Base-by-base conservation (phyloP, 2,888 invertebrate species). In the Acrobasis repandana region DNA sequence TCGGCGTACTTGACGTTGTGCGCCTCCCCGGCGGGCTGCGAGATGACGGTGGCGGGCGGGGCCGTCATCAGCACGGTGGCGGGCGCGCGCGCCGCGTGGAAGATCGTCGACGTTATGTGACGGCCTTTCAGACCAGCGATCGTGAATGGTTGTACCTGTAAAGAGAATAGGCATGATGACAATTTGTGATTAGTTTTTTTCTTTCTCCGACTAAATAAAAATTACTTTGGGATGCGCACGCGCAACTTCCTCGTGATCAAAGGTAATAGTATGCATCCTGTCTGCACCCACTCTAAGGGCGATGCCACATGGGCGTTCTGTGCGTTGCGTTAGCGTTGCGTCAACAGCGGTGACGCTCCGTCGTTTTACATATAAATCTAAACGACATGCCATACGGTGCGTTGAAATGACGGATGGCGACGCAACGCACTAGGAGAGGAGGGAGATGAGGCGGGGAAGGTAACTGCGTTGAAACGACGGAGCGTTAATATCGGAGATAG, bases 161-260 rank as follows among this genome's bases (percentile, higher is more conserved):
- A 79, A 58, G 15, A 36, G 9, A 46, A 6, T 20, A 14, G 43
- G 11, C 2, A n/a, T 14, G 14, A n/a, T n/a, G n/a, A n/a, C n/a
- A n/a, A n/a, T n/a, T n/a, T n/a, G n/a, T n/a, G n/a, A n/a, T n/a
- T n/a, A n/a, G n/a, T n/a, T n/a, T n/a, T n/a, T n/a, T n/a, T n/a
- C n/a, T n/a, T n/a, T n/a, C n/a, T n/a, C n/a, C n/a, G n/a, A n/a
- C n/a, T n/a, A n/a, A n/a, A n/a, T n/a, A n/a, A n/a, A n/a, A n/a
- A n/a, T n/a, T n/a, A n/a, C n/a, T n/a, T 93, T 93, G 0, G 93
- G 93, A 63, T 93, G 93, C 0, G 90, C 82, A 11, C 90, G 67
- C 0, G 92, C 93, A 62, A 93, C 93, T 76, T 93, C 93, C 66
- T 92, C 92, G n/a, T 89, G 88, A 58, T 91, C 87, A 3, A 91